phyloP scores from a whole-genome alignment of 2,888 invertebrate genomes.

The Acrocera orbiculus region DNA sequence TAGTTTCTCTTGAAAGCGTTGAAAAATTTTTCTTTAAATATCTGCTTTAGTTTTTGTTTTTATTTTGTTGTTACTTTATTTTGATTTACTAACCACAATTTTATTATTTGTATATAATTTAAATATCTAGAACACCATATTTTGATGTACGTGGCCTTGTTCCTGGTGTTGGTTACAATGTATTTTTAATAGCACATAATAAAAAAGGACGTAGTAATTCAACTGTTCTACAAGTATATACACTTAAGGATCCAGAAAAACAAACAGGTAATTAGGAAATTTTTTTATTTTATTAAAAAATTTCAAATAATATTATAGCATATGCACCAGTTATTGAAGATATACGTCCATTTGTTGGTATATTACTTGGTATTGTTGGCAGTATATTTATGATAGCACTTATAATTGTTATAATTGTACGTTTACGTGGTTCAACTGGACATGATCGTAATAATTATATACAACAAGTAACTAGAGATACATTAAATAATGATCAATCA shows the following conservation, averaged over 20 bases:
- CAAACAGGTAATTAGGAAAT: slow-evolving; percentile 38
- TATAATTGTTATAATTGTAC: slow-evolving; percentile 35
- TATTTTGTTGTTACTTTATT: no score
- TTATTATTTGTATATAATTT: no score
- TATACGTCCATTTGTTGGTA: slow-evolving; percentile 37
- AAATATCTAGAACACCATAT: slow-evolving; percentile 33
- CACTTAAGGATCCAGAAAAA: slow-evolving; percentile 53
- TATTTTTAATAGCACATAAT: slow-evolving; percentile 51
- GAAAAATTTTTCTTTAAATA: no score
- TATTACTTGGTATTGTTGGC: slow-evolving; percentile 35
- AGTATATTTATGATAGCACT: slow-evolving; percentile 36
- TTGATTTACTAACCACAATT: no score
- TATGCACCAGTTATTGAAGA: slow-evolving; percentile 34
- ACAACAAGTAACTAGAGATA: slow-evolving; percentile 25
- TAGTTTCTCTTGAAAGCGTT: no score
- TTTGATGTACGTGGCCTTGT: slow-evolving; percentile 49
- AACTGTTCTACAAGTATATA: slow-evolving; percentile 46
- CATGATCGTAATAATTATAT: slow-evolving; percentile 31
- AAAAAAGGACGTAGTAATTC: slow-evolving; percentile 52
- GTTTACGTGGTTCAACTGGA: slow-evolving; percentile 32
- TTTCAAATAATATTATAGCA: slow-evolving; percentile 26
- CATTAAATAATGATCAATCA: slow-evolving; percentile 27
- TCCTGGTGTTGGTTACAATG: slow-evolving; percentile 49
- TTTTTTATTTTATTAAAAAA: slow-evolving; percentile 3
- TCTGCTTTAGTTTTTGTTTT: no score